Evolutionary conservation across 2,888 invertebrate species (phyloP), one percentile per base, ranked within the genome.

Genomic region (Rhingia rostrata): DNA sequence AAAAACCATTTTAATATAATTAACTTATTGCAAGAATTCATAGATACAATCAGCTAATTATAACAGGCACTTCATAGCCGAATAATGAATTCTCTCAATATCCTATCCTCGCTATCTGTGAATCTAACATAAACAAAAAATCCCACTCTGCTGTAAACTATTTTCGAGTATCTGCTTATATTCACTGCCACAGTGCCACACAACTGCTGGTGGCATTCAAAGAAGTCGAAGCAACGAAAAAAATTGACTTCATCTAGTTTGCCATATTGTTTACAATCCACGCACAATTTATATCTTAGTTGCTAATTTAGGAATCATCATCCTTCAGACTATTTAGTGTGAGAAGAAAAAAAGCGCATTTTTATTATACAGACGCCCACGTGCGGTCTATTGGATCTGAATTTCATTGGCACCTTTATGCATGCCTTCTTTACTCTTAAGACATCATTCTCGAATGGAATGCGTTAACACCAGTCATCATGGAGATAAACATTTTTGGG

Each of bases 41-140:
- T 47, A 67, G 56, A 9, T 37, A 45, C 54, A 69, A 22, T 45
- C 14, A 35, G 5, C 45, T 47, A 51, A 60, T 14, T 58, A 35
- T 51, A 75, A 51, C 77, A 69, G 22, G 39, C 56, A 78, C 63
- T 70, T 78, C 77, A 77, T 69, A 77, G 69, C 33, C 33, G 45
- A 22, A 33, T 22, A 56, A 39, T 73, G 45, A 45, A 61, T 35
- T 45, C 53, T 63, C 12, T 4, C 61, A 61, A 53, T 54, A 53
- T 72, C 61, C 61, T 51, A 61, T 61, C 35, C 56, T 30, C 64
- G 58, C 54, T 32, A 74, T 45, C 54, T 49, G 30, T 41, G 43
- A 33, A 41, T 32, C 33, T 56, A 39, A 56, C 49, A 54, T 63
- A 69, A 69, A 67, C 69, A 77, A 45, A 43, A 12, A 51, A 49